A percentile compares a stretch with the other conserved stretches of the same genome.
These are phyloP conservation scores for Takifugu ocellatus DNA, from an alignment of 2,797 vertebrate species.

Conservation along the genomic window DNA sequence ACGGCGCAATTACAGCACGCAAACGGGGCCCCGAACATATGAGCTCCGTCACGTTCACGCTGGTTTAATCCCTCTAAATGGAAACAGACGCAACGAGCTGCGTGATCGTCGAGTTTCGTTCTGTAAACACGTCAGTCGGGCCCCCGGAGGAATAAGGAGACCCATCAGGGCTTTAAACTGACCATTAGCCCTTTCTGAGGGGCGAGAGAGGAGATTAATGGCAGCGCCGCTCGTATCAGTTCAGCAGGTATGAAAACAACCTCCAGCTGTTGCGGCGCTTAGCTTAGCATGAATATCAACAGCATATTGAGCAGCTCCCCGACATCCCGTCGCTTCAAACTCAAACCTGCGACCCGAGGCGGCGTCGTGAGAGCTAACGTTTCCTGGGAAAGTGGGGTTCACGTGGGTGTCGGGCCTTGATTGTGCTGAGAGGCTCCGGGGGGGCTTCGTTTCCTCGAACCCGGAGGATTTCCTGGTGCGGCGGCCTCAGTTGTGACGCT, in stretches of 20 bases:
- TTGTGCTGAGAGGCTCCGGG: conserved; percentile 15
- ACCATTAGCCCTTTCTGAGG: neutral
- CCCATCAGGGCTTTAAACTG: neutral
- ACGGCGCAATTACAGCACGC: conserved; percentile 52
- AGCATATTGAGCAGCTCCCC: neutral
- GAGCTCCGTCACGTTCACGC: conserved; percentile 51
- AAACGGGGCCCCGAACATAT: conserved; percentile 47
- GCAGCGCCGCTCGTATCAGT: neutral
- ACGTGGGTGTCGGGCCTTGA: conserved; percentile 24
- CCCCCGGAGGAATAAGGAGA: neutral
- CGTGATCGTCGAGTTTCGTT: conserved; percentile 14
- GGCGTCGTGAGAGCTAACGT: conserved; percentile 26
- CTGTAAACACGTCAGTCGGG: neutral
- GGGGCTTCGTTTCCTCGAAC: conserved; percentile 24
- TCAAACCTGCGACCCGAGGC: conserved; percentile 7
- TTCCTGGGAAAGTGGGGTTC: conserved; percentile 25
- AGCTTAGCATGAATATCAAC: neutral
- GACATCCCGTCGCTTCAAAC: neutral
- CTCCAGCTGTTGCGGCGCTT: neutral
- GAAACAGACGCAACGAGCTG: conserved; percentile 57
- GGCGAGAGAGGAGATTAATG: neutral
- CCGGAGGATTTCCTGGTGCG: conserved; percentile 52
- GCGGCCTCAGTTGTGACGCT: conserved; percentile 48
- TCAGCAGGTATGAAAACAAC: neutral
- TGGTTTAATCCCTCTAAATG: conserved; percentile 58